These are phyloP conservation scores for Mellilla xanthometata DNA, from an alignment of 2,888 invertebrate species.

Conservation along the genomic window DNA sequence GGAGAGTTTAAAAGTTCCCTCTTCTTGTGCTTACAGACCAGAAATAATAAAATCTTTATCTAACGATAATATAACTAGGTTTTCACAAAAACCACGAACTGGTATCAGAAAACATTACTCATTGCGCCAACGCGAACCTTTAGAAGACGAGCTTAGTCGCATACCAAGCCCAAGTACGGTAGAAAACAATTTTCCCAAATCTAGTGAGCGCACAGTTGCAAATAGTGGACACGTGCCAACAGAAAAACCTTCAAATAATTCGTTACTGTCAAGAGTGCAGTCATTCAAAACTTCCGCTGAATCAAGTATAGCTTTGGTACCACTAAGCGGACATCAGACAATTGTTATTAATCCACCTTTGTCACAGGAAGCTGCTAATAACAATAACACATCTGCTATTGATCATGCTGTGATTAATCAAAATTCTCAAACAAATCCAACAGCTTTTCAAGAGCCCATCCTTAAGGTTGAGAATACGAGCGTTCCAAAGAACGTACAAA, in stretches of 20 bases:
- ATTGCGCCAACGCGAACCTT: constrained; percentile 72
- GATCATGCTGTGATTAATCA: constrained; percentile 10
- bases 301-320: constrained; percentile 72
- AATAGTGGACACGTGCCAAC: constrained; percentile 37
- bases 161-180: constrained; percentile 68
- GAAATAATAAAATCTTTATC: constrained; percentile 63
- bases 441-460: constrained; percentile 25
- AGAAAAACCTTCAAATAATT: constrained; percentile 56
- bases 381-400: constrained; percentile 23
- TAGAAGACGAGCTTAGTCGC: constrained; percentile 58
- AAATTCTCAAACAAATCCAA: constrained; percentile 27
- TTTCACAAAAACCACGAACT: constrained; percentile 48
- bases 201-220: constrained; percentile 32
- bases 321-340: constrained; percentile 79
- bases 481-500: constrained; percentile 26
- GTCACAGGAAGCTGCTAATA: constrained; percentile 42
- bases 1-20: constrained; percentile 63
- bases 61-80: constrained; percentile 63
- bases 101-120: constrained; percentile 76
- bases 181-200: constrained; percentile 46
- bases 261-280: constrained; percentile 69
- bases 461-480: constrained; percentile 24
- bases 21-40: constrained; percentile 49
- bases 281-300: constrained; percentile 75
- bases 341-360: constrained; percentile 75